A percentile compares a stretch with the other conserved stretches of the same genome.
Conservation (phyloP, 2,113 vertebrate species). For the Climacteris rufus region DNA sequence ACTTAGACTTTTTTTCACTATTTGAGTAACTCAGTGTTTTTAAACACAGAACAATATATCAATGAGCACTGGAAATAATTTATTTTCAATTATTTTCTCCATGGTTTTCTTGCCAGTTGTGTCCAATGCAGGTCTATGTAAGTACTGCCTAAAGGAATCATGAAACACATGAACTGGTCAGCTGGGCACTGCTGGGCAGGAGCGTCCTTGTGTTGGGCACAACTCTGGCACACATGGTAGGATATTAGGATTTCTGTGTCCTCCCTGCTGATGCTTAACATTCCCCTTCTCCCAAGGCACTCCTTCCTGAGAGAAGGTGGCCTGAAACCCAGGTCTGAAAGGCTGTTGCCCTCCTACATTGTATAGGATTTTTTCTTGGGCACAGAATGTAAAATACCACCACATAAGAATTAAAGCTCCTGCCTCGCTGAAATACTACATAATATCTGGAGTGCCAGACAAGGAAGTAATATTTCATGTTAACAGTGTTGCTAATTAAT, state of each 20-base stretch:
- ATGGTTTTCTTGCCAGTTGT: neutral
- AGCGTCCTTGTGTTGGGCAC: neutral
- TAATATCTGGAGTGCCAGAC: neutral
- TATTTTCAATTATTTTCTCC: neutral
- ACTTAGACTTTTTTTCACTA: neutral
- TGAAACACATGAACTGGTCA: neutral
- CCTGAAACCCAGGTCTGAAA: neutral
- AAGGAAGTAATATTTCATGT: neutral
- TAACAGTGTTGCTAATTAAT: neutral
- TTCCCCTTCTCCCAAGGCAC: neutral
- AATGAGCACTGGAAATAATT: neutral
- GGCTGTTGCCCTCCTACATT: neutral
- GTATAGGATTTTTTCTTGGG: neutral
- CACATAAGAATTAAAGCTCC: neutral
- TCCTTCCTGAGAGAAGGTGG: neutral
- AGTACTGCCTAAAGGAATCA: neutral
- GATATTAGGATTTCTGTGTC: neutral
- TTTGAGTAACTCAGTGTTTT: neutral
- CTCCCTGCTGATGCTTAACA: neutral
- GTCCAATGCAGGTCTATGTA: neutral
- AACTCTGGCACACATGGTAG: fast-evolving
- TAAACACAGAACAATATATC: neutral
- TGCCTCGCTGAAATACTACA: neutral
- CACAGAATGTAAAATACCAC: neutral
- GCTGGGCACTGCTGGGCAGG: neutral